Base-by-base conservation (phyloP, 1,140 invertebrate species). In the Trichomalopsis sarcophagae region DNA sequence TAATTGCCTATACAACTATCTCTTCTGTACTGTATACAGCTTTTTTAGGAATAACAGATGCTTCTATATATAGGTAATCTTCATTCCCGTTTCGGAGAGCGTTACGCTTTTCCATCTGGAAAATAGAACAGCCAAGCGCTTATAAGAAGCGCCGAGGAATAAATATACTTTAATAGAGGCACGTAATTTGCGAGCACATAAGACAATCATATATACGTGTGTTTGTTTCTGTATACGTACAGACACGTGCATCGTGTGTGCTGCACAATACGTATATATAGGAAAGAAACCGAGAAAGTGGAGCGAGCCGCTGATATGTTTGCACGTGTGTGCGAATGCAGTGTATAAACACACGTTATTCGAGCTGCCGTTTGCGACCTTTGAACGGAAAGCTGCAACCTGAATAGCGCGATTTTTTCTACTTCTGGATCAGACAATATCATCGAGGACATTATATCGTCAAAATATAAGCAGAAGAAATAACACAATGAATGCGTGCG, bases 241-340 rank as follows among this genome's bases (percentile, higher is more conserved):
- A 47, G 23, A 36, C 14, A 50, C n/a, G 13, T 68, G 30, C 33
- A 33, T 9, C 11, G 21, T 68, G n/a, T 66, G 33, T 69, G 30
- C 69, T 23, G 30, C 33, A 62, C 30, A 23, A 23, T 40, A 33
- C 47, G 13, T 2, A 9, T 47, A 9, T 47, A 27, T 17, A 27
- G 68, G 30, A 66, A 77, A 77, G 36, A 44, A 82, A 69, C 40
- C 40, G 74, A 83, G 82, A 83, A 83, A 83, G 75, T 77, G 33
- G 82, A 77, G 82, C 82, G 14, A 33, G 27, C 27, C 23, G 10
- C 21, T 7, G 74, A 83, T 83, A 27, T n/a, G 13, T 77, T 69
- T 14, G 62, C 55, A 14, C 69, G 23, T 47, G 30, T 21, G 9
- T 33, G 27, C 27, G 33, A 36, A 6, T 36, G 33, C 33, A 36